Evolutionary conservation across 2,113 vertebrate species (phyloP), one percentile per base, ranked within the genome.

Genomic region (Heterotilapia buettikoferi): DNA sequence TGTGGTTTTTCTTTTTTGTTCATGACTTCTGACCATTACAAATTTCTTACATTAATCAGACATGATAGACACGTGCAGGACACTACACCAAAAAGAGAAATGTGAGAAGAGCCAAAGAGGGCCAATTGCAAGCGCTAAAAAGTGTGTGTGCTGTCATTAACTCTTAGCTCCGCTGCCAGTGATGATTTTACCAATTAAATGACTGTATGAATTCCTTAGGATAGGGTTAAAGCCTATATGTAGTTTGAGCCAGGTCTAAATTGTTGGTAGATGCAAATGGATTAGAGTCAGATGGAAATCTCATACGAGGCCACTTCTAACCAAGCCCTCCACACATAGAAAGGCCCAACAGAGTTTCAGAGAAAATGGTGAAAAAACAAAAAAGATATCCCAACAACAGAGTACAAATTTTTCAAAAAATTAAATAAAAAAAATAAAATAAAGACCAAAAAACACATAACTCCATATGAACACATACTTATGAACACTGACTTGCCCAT

Each of bases 41-140:
- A 90, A 79, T 90, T 36, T 87, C 89, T 84, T 89, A 94, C 93
- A 94, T 88, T 92, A 91, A 80, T 87, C 85, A 95, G 92, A 95
- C 94, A 95, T 87, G 84, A 86, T 84, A 91, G 93, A 95, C 94
- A 94, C 97, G 97, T 97, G 97, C 97, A 98, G 96, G 94, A 98
- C 95, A 95, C 87, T 92, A 95, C 92, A 95, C 82, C 93, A 94
- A 93, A 91, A 92, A 91, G 83, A 91, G 84, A 91, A 88, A 91
- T 89, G 90, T 66, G 94, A 95, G 45, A 50, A n/a, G 29, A 33
- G 7, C 45, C 45, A 92, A 82, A 82, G 61, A 88, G 56, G 90
- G 87, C 80, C 86, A 90, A 86, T 91, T 84, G 78, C 13, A 84
- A 84, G 82, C 26, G 19, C 7, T 31, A 71, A 61, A 56, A 80